phyloP scores from a whole-genome alignment of 2,113 vertebrate species.

The Ptyas mucosa region DNA sequence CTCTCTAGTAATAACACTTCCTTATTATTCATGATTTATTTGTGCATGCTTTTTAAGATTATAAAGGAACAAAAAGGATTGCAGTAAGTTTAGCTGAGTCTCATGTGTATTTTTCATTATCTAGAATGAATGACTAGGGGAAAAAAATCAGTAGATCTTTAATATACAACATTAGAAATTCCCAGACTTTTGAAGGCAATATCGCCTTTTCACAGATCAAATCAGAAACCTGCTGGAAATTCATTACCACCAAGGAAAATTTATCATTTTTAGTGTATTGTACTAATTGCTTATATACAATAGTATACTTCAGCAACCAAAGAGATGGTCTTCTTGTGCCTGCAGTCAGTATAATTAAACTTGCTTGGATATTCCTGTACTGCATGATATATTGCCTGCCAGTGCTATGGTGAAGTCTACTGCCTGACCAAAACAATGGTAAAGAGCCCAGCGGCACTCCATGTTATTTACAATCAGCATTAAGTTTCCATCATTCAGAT shows the following conservation, averaged over 20 bases:
- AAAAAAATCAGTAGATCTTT: not conserved
- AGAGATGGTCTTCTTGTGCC: not conserved
- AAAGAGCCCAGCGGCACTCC: not conserved
- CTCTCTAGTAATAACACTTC: not conserved
- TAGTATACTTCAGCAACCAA: not conserved
- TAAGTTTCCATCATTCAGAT: not conserved
- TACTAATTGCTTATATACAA: not conserved
- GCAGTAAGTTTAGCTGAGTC: accelerated
- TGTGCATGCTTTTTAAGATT: not conserved
- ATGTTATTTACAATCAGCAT: not conserved
- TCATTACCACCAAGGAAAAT: not conserved
- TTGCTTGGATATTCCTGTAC: constrained; percentile 2
- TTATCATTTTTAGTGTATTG: constrained; percentile 14
- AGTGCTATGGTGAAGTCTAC: not conserved
- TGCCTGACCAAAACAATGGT: not conserved
- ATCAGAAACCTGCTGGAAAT: not conserved
- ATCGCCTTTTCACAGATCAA: not conserved
- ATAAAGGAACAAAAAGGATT: not conserved
- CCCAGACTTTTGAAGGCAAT: accelerated
- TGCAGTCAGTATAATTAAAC: not conserved
- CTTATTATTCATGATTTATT: not conserved
- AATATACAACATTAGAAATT: not conserved
- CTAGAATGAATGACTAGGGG: not conserved
- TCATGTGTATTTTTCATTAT: constrained; percentile 23
- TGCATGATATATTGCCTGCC: no score